These are phyloP conservation scores for Tachina lurida DNA, from an alignment of 2,888 invertebrate genomes.

Conservation along the genomic window DNA sequence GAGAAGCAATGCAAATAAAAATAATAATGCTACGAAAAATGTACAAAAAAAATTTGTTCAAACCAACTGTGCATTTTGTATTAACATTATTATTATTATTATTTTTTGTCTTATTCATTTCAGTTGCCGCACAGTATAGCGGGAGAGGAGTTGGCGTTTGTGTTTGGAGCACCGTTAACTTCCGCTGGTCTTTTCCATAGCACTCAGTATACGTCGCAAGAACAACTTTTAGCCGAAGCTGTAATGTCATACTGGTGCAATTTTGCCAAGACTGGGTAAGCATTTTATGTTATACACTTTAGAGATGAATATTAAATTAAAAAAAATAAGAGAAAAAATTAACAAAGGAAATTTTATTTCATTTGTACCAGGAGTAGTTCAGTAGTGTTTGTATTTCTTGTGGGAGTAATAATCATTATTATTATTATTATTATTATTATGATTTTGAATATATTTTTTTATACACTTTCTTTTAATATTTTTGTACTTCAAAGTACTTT, in stretches of 20 bases:
- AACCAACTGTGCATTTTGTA: slow-evolving; percentile 20
- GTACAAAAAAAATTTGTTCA: slow-evolving; percentile 38
- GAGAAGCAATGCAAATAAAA: slow-evolving; percentile 60
- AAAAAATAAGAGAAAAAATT: slow-evolving; percentile 22
- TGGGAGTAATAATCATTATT: slow-evolving; percentile 51
- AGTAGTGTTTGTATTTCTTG: slow-evolving; percentile 6
- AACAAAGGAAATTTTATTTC: slow-evolving; percentile 20
- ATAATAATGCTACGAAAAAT: slow-evolving; percentile 35
- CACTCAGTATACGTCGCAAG: slow-evolving; percentile 89
- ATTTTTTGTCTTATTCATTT: not conserved
- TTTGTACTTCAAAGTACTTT: slow-evolving; percentile 32
- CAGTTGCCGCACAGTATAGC: slow-evolving; percentile 90
- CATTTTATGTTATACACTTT: slow-evolving; percentile 12
- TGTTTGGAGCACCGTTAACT: slow-evolving; percentile 92
- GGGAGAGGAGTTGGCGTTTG: slow-evolving; percentile 94
- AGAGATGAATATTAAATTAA: slow-evolving; percentile 24
- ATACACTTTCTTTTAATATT: slow-evolving; percentile 23
- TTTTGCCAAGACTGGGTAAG: slow-evolving; percentile 94
- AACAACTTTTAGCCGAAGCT: slow-evolving; percentile 91
- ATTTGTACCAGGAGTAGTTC: not conserved
- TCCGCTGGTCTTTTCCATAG: slow-evolving; percentile 88
- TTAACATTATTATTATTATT: not conserved
- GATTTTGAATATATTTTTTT: slow-evolving; percentile 42
- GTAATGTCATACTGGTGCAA: slow-evolving; percentile 95
- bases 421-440: slow-evolving; percentile 58